Conservation (phyloP, 2,888 invertebrate genomes). For the Tanytarsus gracilentus region DNA sequence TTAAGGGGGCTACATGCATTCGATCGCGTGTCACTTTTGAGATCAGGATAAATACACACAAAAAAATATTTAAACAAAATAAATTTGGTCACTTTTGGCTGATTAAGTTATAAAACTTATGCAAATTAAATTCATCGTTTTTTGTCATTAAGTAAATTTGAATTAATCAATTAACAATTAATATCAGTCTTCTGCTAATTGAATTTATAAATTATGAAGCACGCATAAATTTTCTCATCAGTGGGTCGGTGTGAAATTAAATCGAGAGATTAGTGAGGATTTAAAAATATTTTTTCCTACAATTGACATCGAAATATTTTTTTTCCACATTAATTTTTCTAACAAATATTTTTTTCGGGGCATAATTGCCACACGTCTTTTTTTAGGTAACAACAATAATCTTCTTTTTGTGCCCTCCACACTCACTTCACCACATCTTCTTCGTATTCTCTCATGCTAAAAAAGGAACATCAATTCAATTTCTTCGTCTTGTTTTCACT, state of each 20-base stretch:
- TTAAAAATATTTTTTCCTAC: too few species aligned
- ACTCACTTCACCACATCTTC: not conserved
- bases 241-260: too few species aligned
- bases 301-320: too few species aligned
- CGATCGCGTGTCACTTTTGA: not conserved
- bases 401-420: not conserved
- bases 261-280: too few species aligned
- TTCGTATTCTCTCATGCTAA: slow-evolving; percentile 6
- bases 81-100: slow-evolving; percentile 25
- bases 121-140: too few species aligned
- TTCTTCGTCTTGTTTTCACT: too few species aligned
- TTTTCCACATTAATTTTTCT: not conserved
- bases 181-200: slow-evolving; percentile 24
- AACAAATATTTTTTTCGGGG: not conserved
- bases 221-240: too few species aligned
- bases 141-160: not conserved
- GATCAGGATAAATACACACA: slow-evolving; percentile 1
- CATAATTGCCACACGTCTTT: not conserved
- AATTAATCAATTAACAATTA: slow-evolving; percentile 4
- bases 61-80: not conserved
- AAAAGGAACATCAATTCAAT: slow-evolving; percentile 28
- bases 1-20: not conserved
- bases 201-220: not conserved
- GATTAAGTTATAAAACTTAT: slow-evolving; percentile 3
- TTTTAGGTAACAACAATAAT: not conserved